Percentiles rank a stretch among this genome's conserved stretches.
Conservation (phyloP, 2,797 vertebrate genomes). For the Acanthornis magna region DNA sequence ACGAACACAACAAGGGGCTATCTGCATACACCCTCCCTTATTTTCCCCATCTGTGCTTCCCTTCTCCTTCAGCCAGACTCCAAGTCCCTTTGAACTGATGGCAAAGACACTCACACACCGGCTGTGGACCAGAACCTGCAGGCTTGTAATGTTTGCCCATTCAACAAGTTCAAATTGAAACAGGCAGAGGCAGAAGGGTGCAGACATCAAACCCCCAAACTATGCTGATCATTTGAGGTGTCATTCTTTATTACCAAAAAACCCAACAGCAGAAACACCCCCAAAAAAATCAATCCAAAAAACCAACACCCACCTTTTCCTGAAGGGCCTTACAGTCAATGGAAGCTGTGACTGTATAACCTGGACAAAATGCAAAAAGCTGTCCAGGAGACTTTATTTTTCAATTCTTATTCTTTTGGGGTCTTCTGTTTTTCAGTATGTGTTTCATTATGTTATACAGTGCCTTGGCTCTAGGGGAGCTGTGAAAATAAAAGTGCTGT, state of each 20-base stretch:
- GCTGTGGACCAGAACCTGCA: neutral
- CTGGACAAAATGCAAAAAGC: neutral
- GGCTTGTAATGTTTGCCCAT: neutral
- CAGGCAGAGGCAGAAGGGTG: neutral
- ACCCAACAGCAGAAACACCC: neutral
- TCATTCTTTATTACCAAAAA: neutral
- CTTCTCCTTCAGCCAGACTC: neutral
- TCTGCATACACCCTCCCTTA: neutral
- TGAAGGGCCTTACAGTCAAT: neutral
- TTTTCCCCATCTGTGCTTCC: neutral
- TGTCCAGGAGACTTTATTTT: neutral
- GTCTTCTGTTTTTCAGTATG: neutral
- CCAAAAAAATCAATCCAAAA: neutral
- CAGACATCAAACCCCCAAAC: neutral
- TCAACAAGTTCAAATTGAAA: neutral
- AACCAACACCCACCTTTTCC: neutral
- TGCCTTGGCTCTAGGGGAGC: neutral
- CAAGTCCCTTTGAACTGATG: neutral
- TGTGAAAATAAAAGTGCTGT: neutral
- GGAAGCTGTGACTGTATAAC: neutral
- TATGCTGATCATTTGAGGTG: neutral
- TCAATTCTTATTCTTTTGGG: neutral
- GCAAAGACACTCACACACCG: neutral
- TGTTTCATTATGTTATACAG: neutral
- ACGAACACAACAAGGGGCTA: rapidly evolving